Evolutionary conservation across 1,140 invertebrate species (phyloP).

Genomic region (Nymphalis io): DNA sequence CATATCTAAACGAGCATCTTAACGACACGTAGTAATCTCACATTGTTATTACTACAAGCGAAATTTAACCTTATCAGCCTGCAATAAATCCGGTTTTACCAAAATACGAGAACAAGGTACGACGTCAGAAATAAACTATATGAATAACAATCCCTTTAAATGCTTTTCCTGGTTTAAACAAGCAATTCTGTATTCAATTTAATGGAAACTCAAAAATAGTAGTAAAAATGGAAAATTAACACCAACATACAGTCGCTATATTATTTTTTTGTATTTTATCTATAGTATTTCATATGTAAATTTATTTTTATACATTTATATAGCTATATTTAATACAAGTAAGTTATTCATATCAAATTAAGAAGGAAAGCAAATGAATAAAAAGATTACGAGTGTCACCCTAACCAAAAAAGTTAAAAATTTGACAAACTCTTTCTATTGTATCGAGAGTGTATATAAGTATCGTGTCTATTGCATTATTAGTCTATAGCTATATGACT

Average conservation of each 20-base stretch:
- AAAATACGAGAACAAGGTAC: conserved; percentile 23
- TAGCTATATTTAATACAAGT: neutral
- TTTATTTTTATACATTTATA: neutral
- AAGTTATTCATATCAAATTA: neutral
- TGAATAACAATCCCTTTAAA: conserved; percentile 65
- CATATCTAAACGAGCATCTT: conserved; percentile 79
- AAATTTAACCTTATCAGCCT: conserved; percentile 44
- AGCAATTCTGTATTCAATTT: conserved; percentile 14
- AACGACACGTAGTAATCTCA: conserved; percentile 77
- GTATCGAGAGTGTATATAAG: too few species aligned
- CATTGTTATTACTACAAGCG: conserved; percentile 55
- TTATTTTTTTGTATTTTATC: neutral
- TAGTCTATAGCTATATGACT: too few species aligned
- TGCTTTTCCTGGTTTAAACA: conserved; percentile 16
- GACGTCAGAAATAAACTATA: conserved; percentile 54
- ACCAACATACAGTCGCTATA: conserved; percentile 33
- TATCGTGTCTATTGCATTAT: too few species aligned
- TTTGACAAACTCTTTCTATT: too few species aligned
- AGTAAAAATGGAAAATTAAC: conserved; percentile 9
- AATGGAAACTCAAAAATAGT: conserved; percentile 9
- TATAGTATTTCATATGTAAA: too few species aligned
- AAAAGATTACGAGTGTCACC: too few species aligned
- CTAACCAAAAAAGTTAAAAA: too few species aligned
- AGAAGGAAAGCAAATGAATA: too few species aligned
- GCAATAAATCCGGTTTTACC: neutral